A percentile compares a stretch with the other conserved stretches of the same genome.
These are phyloP conservation scores for Oligia fasciuncula DNA, from an alignment of 2,888 invertebrate genomes.

Conservation along the genomic window DNA sequence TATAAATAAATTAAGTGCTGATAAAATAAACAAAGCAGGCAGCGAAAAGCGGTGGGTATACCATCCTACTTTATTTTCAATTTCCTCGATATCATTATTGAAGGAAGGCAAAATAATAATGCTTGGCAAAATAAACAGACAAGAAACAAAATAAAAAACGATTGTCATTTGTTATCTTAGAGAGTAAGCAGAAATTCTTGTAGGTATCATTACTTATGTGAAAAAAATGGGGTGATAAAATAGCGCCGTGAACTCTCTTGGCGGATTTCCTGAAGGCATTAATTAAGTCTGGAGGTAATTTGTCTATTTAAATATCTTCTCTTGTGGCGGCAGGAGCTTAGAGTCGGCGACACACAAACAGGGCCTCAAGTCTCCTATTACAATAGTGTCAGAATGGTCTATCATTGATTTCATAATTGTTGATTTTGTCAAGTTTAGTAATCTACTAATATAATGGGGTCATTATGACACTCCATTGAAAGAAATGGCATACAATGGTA, in stretches of 20 bases:
- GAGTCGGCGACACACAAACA: not conserved
- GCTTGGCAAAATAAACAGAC: no score
- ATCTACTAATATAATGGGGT: no score
- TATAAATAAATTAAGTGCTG: no score
- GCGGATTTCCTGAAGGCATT: not conserved
- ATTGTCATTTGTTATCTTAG: slow-evolving; percentile 6
- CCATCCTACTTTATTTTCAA: not conserved
- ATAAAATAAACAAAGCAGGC: not conserved
- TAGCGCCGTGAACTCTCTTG: not conserved
- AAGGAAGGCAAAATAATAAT: not conserved
- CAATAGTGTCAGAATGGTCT: no score
- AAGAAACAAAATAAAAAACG: slow-evolving; percentile 1
- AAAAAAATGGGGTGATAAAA: slow-evolving; percentile 2
- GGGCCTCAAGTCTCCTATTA: no score
- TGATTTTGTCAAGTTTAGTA: no score
- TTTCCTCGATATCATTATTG: not conserved
- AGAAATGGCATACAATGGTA: no score
- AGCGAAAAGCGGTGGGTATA: not conserved
- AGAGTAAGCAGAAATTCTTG: not conserved
- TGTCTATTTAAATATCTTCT: not conserved
- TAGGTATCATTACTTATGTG: not conserved
- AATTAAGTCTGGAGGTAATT: not conserved
- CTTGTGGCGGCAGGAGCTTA: not conserved
- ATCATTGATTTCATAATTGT: no score
- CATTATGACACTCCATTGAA: no score